Evolutionary conservation across 2,888 invertebrate species (phyloP).

Genomic region (Trisateles emortualis): DNA sequence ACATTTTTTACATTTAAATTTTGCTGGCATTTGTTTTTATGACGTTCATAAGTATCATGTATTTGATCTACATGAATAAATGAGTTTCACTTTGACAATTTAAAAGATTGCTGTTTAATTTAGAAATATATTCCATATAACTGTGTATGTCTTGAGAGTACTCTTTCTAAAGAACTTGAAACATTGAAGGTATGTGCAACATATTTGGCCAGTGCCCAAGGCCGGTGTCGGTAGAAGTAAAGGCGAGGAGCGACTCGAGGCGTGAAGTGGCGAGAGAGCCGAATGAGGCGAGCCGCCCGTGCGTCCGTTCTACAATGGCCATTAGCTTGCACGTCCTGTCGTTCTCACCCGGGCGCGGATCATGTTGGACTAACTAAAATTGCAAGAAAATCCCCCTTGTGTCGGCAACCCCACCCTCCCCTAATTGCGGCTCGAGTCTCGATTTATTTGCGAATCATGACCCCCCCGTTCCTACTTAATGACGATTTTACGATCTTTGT

Average conservation of each 20-base stretch:
- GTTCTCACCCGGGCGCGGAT: constrained; percentile 75
- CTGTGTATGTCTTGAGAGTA: too few species aligned
- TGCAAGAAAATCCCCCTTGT: constrained; percentile 79
- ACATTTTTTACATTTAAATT: too few species aligned
- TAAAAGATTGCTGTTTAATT: too few species aligned
- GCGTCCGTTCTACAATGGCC: constrained; percentile 37
- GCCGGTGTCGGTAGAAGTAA: not conserved
- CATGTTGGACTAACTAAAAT: constrained; percentile 83
- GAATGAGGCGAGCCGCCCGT: too few species aligned
- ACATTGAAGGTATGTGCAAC: not conserved
- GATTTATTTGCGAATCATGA: constrained; percentile 82
- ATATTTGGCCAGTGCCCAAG: not conserved
- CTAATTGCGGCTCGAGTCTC: constrained; percentile 79
- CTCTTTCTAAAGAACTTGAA: too few species aligned
- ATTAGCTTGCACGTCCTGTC: constrained; percentile 79
- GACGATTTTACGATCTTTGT: constrained; percentile 56
- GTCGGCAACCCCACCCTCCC: constrained; percentile 58
- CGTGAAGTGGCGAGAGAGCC: constrained; percentile 8
- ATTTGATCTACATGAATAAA: too few species aligned
- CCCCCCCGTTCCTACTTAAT: constrained; percentile 58
- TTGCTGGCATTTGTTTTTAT: too few species aligned
- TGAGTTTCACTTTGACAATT: too few species aligned
- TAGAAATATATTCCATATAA: too few species aligned
- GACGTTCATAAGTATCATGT: too few species aligned
- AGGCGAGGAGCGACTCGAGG: constrained; percentile 6